Evolutionary conservation across 2,113 vertebrate species (phyloP).

Genomic region (Vireo altiloquus): DNA sequence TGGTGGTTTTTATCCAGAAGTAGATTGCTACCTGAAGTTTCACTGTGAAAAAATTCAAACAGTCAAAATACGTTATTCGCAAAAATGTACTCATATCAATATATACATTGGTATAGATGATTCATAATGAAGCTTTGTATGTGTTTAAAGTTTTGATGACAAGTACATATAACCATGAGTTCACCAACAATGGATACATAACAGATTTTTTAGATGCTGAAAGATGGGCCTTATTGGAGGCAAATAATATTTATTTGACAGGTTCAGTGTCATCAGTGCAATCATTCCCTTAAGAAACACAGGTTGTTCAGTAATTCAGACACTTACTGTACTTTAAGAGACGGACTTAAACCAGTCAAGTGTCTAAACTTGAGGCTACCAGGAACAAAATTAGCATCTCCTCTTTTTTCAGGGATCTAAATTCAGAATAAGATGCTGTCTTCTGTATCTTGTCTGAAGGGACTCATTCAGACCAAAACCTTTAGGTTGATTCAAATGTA

Average conservation of each 20-base stretch:
- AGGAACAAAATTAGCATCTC: neutral
- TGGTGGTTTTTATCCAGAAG: neutral
- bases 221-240: neutral
- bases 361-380: neutral
- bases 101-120: neutral
- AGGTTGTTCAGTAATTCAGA: neutral
- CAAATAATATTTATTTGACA: neutral
- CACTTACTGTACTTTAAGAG: neutral
- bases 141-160: neutral
- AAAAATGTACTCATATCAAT: neutral
- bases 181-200: neutral
- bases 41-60: neutral
- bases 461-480: neutral
- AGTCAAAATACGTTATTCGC: neutral
- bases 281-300: neutral
- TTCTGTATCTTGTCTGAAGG: neutral
- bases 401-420: neutral
- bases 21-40: neutral
- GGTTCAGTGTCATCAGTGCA: neutral
- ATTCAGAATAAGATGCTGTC: neutral
- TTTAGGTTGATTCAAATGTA: neutral
- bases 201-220: neutral
- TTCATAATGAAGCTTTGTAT: neutral
- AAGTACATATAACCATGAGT: neutral
- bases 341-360: neutral